These are phyloP conservation scores for Cyprinodon variegatus DNA, from an alignment of 2,113 vertebrate species.

Conservation along the genomic window DNA sequence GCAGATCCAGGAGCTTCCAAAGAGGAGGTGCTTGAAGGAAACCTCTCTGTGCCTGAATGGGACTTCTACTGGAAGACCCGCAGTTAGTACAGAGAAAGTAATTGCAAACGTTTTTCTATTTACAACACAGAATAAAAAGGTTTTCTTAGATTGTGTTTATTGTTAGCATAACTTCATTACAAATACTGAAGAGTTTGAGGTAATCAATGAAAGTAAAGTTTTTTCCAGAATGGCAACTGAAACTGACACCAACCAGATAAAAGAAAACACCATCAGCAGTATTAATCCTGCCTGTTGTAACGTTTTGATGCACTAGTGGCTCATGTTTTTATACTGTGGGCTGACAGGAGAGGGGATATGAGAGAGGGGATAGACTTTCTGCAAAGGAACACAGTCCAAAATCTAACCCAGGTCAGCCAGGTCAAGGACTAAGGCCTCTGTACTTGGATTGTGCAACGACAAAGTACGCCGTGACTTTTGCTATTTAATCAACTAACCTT, in stretches of 20 bases:
- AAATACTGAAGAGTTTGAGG: background rate
- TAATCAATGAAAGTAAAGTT: too few relatives aligned
- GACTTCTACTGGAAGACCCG: background rate
- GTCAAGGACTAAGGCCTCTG: too few relatives aligned
- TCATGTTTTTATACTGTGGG: too few relatives aligned
- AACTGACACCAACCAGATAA: background rate
- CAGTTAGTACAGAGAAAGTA: background rate
- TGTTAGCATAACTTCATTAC: background rate
- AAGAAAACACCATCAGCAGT: background rate
- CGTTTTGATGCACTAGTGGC: too few relatives aligned
- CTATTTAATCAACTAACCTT: too few relatives aligned
- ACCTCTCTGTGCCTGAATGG: background rate
- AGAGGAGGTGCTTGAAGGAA: background rate
- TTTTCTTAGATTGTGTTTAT: too few relatives aligned
- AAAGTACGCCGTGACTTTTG: too few relatives aligned
- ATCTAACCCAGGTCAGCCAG: too few relatives aligned
- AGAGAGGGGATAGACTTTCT: too few relatives aligned
- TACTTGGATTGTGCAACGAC: too few relatives aligned
- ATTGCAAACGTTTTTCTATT: background rate
- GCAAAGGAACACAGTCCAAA: too few relatives aligned
- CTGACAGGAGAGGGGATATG: too few relatives aligned
- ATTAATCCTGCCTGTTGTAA: background rate
- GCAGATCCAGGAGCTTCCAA: background rate
- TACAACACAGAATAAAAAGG: background rate
- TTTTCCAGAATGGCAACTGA: constrained; percentile 1